A percentile compares a stretch with the other conserved stretches of the same genome.
Evolutionary conservation across 2,797 vertebrate species (phyloP).

Genomic region (Stomatorhinus walkeri): DNA sequence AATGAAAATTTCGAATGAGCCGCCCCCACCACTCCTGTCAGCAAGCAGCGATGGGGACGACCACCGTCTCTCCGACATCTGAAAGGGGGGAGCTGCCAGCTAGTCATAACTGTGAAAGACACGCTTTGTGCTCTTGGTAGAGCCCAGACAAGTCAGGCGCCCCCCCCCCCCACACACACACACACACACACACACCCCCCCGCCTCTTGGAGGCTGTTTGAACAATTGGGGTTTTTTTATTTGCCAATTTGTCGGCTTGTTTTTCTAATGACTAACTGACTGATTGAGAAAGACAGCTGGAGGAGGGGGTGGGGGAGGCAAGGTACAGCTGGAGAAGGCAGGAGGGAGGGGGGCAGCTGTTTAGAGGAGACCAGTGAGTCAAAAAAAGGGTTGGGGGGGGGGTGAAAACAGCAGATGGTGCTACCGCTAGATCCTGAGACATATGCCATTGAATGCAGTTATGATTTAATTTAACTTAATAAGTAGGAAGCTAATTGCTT

Average conservation of each 20-base stretch:
- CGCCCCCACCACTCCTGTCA: constrained; percentile 45
- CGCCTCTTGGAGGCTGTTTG: constrained; percentile 49
- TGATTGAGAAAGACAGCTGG: constrained; percentile 57
- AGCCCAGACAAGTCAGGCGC: constrained; percentile 41
- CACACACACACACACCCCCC: neutral
- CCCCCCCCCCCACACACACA: constrained; percentile 19
- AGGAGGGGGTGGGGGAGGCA: constrained; percentile 50
- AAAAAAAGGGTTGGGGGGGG: neutral
- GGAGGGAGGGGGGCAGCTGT: constrained; percentile 50
- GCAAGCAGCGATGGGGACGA: constrained; percentile 48
- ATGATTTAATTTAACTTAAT: constrained; percentile 22
- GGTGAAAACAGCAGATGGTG: constrained; percentile 27
- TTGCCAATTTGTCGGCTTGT: constrained; percentile 52
- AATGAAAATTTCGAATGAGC: constrained; percentile 45
- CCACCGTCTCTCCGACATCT: constrained; percentile 26
- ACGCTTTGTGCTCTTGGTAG: constrained; percentile 44
- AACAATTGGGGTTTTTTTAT: constrained; percentile 59
- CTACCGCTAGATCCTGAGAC: constrained; percentile 20
- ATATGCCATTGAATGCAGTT: constrained; percentile 2
- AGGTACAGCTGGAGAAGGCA: constrained; percentile 39
- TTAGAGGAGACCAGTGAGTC: constrained; percentile 48
- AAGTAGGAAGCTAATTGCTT: neutral
- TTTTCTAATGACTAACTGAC: constrained; percentile 56
- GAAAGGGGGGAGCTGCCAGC: constrained; percentile 47
- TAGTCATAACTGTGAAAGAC: constrained; percentile 32